A percentile compares a stretch with the other conserved stretches of the same genome.
phyloP scores from a whole-genome alignment of 2,113 vertebrate genomes.

The Spermophilus dauricus region DNA sequence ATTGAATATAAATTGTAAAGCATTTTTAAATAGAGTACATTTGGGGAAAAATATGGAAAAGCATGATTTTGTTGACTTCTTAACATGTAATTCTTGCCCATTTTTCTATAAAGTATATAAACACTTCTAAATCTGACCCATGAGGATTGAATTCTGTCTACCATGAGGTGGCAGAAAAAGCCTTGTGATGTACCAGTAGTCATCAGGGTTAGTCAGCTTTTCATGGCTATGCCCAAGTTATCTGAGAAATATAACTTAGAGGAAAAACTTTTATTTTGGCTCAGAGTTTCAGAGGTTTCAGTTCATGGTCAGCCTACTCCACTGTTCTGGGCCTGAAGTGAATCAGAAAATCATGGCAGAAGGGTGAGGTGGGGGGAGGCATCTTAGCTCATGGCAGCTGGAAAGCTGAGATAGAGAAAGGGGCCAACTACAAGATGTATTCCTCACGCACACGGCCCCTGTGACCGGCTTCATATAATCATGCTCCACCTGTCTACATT shows the following conservation, averaged over 20 bases:
- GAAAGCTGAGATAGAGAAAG: neutral
- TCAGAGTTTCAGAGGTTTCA: neutral
- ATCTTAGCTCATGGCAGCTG: neutral
- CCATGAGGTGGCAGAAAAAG: neutral
- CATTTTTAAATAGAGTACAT: neutral
- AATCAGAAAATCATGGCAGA: neutral
- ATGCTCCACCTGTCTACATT: neutral
- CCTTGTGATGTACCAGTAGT: neutral
- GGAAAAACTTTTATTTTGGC: neutral
- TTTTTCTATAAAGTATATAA: conserved; percentile 41
- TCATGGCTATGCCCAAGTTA: neutral
- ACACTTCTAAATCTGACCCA: neutral
- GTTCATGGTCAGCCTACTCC: neutral
- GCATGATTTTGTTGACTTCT: neutral
- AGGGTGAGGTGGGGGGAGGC: neutral
- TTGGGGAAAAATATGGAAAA: neutral
- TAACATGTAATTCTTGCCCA: neutral
- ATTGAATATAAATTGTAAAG: conserved; percentile 13
- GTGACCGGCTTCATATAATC: neutral
- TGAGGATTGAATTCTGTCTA: neutral
- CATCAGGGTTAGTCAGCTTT: neutral
- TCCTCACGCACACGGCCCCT: too few relatives aligned
- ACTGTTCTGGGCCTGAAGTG: neutral
- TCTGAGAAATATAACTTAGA: neutral
- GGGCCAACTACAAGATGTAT: neutral